Conservation (phyloP, 2,797 vertebrate species). For the Onychomys arenicola region DNA sequence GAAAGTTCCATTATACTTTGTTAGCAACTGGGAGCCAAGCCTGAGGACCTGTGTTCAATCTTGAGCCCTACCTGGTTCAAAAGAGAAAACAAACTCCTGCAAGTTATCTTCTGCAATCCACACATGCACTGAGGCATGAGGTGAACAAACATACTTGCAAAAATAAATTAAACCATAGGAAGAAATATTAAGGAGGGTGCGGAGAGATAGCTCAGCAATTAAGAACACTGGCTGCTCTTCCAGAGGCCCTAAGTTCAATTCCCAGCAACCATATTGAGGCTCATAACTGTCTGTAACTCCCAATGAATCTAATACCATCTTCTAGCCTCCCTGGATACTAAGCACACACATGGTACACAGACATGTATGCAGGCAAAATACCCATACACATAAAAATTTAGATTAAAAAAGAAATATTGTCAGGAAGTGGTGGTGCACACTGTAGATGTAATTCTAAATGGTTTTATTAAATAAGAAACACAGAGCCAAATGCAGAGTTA, state of each 20-base stretch:
- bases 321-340: not conserved
- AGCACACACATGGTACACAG: not conserved
- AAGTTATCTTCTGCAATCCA: not conserved
- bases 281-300: not conserved
- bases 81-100: not conserved
- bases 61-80: not conserved
- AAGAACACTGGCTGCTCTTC: not conserved
- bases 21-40: not conserved
- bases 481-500: too few relatives aligned
- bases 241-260: not conserved
- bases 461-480: too few relatives aligned
- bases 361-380: not conserved
- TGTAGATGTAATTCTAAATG: too few relatives aligned
- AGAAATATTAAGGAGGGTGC: not conserved
- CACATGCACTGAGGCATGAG: not conserved
- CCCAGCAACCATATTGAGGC: not conserved
- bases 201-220: not conserved
- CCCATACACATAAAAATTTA: not conserved
- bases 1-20: slow-evolving; percentile 6
- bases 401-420: not conserved
- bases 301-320: not conserved
- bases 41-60: not conserved
- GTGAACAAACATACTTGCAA: not conserved
- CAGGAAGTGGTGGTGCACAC: too few relatives aligned
- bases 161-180: not conserved